phyloP scores from a whole-genome alignment of 2,113 vertebrate species.

The Acrocephalus arundinaceus region DNA sequence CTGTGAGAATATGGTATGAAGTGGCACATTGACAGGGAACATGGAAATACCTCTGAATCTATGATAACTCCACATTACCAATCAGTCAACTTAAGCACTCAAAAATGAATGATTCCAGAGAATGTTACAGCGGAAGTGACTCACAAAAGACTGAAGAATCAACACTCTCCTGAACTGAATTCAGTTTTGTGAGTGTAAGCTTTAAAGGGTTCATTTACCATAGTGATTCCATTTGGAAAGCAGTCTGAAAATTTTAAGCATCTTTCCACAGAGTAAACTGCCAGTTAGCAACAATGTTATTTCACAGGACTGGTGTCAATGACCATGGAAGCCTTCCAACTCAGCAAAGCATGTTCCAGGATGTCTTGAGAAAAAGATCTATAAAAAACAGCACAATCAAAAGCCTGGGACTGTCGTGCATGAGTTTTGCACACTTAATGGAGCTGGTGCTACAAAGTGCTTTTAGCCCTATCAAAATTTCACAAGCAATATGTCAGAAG shows the following conservation, averaged over 20 bases:
- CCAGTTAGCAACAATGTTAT: not conserved
- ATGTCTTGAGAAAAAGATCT: not conserved
- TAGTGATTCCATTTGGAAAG: not conserved
- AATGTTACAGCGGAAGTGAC: slow-evolving; percentile 9
- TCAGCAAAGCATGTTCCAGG: not conserved
- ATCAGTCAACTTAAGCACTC: slow-evolving; percentile 19
- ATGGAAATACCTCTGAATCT: slow-evolving; percentile 30
- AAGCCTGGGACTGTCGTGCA: not conserved
- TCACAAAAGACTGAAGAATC: slow-evolving; percentile 24
- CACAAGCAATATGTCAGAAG: not conserved
- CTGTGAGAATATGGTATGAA: slow-evolving; percentile 35
- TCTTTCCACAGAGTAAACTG: not conserved
- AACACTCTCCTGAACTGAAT: not conserved
- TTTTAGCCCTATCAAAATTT: not conserved
- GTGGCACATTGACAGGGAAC: slow-evolving; percentile 18
- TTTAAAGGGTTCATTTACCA: not conserved
- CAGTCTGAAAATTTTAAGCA: not conserved
- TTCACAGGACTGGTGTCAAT: not conserved
- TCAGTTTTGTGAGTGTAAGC: not conserved
- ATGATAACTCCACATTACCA: slow-evolving; percentile 4
- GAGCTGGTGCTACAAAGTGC: not conserved
- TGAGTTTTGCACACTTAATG: not conserved
- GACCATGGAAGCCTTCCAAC: not conserved
- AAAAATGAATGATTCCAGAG: slow-evolving; percentile 33
- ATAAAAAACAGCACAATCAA: not conserved